Conservation (phyloP, 2,888 invertebrate genomes). For the Ypsolopha scabrella region DNA sequence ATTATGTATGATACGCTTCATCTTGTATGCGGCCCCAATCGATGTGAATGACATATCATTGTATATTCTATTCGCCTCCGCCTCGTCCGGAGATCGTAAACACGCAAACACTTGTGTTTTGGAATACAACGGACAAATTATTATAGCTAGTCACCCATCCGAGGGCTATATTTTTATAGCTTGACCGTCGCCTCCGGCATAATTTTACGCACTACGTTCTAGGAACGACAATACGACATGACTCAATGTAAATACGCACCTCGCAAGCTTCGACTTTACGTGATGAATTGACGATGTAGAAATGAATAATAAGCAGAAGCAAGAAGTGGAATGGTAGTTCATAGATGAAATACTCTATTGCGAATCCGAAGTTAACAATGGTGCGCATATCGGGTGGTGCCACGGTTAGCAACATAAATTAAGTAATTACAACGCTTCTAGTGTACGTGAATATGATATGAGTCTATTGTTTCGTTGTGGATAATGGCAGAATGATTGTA, state of each 20-base stretch:
- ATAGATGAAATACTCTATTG: not conserved
- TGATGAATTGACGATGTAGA: not conserved
- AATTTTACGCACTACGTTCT: too few species aligned
- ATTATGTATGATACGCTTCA: slow-evolving; percentile 51
- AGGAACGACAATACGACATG: too few species aligned
- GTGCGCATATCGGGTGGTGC: not conserved
- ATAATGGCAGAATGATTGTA: slow-evolving; percentile 20
- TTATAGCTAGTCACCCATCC: slow-evolving; percentile 10
- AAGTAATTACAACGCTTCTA: slow-evolving; percentile 46
- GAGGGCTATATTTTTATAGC: not conserved
- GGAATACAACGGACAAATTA: slow-evolving; percentile 42
- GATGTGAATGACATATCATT: slow-evolving; percentile 65
- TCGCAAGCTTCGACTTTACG: too few species aligned
- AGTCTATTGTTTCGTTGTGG: slow-evolving; percentile 32
- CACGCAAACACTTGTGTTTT: slow-evolving; percentile 57
- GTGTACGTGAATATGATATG: slow-evolving; percentile 23
- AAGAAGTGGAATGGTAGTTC: too few species aligned
- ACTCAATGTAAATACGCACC: too few species aligned
- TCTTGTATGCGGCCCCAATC: slow-evolving; percentile 62
- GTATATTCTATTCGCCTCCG: slow-evolving; percentile 61
- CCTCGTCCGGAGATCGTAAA: slow-evolving; percentile 57
- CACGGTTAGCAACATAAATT: not conserved
- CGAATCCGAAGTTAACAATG: not conserved
- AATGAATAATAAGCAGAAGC: too few species aligned
- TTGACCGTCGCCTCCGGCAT: too few species aligned